Evolutionary conservation across 2,797 vertebrate species (phyloP).

Genomic region (Ptychadena robeensis): DNA sequence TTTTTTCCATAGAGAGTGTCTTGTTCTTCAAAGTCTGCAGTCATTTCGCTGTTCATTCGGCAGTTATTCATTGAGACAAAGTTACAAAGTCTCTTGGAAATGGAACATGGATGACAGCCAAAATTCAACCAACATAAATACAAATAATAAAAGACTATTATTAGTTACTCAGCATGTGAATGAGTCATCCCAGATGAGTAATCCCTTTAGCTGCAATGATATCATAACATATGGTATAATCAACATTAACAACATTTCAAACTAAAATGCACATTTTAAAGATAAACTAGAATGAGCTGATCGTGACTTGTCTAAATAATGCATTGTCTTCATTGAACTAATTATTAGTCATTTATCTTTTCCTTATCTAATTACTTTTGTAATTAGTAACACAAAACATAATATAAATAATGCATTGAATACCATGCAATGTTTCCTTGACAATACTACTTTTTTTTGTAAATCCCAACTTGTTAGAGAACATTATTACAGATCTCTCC

Average conservation of each 20-base stretch:
- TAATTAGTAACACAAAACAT: neutral
- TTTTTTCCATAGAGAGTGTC: neutral
- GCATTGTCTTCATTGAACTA: neutral
- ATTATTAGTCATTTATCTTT: neutral
- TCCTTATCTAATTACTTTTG: neutral
- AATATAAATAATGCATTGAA: neutral
- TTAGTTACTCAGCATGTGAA: slow-evolving; percentile 21
- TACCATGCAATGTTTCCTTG: neutral
- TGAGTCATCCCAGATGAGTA: slow-evolving; percentile 49
- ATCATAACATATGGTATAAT: slow-evolving; percentile 38
- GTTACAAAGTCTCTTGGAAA: neutral
- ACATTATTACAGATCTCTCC: no score
- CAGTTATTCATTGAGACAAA: slow-evolving; percentile 31
- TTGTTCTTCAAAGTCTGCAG: neutral
- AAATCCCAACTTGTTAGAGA: neutral
- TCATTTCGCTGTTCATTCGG: slow-evolving; percentile 2
- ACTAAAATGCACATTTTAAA: slow-evolving; percentile 24
- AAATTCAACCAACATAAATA: slow-evolving; percentile 35
- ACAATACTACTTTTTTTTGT: neutral
- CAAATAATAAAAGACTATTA: slow-evolving; percentile 34
- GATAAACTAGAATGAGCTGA: neutral
- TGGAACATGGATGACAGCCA: slow-evolving; percentile 23
- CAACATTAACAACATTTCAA: slow-evolving; percentile 31
- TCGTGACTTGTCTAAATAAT: neutral
- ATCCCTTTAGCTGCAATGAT: slow-evolving; percentile 42